A percentile compares a stretch with the other conserved stretches of the same genome.
These are phyloP conservation scores for Acanthurus lineatus DNA, from an alignment of 2,797 vertebrate species.

Conservation along the genomic window DNA sequence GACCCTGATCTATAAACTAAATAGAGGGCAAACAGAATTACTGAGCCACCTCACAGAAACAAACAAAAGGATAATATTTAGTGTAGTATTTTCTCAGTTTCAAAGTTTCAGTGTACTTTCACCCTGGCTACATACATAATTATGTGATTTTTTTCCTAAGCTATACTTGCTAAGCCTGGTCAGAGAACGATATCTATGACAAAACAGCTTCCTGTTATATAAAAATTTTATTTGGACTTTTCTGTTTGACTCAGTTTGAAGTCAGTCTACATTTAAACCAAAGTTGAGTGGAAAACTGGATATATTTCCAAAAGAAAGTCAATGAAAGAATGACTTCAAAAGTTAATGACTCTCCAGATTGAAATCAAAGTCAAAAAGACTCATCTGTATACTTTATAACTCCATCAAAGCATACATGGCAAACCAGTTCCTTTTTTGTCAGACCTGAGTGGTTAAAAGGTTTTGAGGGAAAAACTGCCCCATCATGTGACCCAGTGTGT, in stretches of 20 bases:
- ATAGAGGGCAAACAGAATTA: background rate
- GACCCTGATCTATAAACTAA: background rate
- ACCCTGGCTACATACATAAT: background rate
- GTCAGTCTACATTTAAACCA: no score
- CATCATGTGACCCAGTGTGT: constrained; percentile 4
- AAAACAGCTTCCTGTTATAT: constrained; percentile 2
- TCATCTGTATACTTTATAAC: background rate
- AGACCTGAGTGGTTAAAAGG: constrained; percentile 4
- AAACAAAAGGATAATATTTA: background rate
- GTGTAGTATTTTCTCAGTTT: background rate
- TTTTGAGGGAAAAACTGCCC: background rate
- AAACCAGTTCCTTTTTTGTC: background rate
- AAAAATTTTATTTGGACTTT: background rate
- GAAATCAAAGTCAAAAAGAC: background rate
- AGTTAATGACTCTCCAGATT: background rate
- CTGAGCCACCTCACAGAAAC: background rate
- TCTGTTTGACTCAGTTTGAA: background rate
- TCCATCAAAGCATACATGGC: background rate
- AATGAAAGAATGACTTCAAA: no score
- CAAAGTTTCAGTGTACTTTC: background rate
- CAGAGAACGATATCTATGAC: background rate
- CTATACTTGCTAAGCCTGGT: background rate
- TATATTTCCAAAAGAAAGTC: no score
- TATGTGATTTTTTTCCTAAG: background rate
- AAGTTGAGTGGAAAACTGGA: no score